phyloP scores from a whole-genome alignment of 1,140 invertebrate genomes.

The Mactra quadrangularis region DNA sequence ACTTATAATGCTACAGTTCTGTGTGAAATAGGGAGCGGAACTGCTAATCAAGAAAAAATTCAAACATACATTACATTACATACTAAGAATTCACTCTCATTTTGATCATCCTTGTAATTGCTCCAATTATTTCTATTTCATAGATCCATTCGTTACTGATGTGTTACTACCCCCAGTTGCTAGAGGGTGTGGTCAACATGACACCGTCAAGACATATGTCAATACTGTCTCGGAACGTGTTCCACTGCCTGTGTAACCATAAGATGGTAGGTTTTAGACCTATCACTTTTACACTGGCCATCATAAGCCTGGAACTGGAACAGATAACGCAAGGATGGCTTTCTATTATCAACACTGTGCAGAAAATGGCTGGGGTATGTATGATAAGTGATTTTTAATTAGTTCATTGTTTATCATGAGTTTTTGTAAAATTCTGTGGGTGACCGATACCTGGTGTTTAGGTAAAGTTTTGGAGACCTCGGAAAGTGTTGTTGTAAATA shows the following conservation, averaged over 20 bases:
- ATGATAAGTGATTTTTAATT: no score
- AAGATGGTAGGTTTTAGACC: slow-evolving; percentile 74
- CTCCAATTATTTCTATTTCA: neutral
- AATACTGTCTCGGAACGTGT: slow-evolving; percentile 75
- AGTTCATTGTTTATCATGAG: no score
- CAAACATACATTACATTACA: no score
- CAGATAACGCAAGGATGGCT: slow-evolving; percentile 78
- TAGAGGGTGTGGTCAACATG: slow-evolving; percentile 77
- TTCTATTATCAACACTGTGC: slow-evolving; percentile 74
- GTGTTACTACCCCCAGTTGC: slow-evolving; percentile 79
- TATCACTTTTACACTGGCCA: slow-evolving; percentile 75
- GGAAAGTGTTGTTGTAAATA: no score
- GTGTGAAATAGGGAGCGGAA: no score
- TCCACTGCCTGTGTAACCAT: slow-evolving; percentile 75
- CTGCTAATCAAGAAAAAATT: no score
- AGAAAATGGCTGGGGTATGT: slow-evolving; percentile 79
- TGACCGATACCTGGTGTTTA: no score
- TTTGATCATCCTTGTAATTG: no score
- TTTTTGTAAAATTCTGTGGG: no score
- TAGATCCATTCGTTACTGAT: slow-evolving; percentile 82
- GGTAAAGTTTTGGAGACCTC: no score
- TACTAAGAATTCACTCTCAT: no score
- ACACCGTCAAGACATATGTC: slow-evolving; percentile 80
- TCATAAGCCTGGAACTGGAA: slow-evolving; percentile 82
- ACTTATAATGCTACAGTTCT: no score